Evolutionary conservation across 2,113 vertebrate species (phyloP), one percentile per base, ranked within the genome.

Genomic region (Phocoena sinus): DNA sequence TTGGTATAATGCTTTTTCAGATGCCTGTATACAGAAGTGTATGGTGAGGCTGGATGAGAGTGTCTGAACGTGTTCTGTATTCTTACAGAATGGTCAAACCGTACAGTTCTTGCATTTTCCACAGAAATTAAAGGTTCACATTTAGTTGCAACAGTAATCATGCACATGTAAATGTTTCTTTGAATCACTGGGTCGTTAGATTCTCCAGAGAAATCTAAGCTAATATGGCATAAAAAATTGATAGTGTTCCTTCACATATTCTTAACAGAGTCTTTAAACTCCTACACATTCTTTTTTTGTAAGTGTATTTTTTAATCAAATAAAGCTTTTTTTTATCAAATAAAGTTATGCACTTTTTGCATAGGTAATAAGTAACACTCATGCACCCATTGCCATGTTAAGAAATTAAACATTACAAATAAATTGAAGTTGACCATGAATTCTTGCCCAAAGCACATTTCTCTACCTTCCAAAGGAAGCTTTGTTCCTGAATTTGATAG

Each of bases 131-230:
- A 98, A 96, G 97, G 96, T 98, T 98, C 98, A 98, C 97, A 96
- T 98, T 98, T 95, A 98, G 98, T 98, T 98, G 97, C 98, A 98
- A 97, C 95, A 98, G 97, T 98, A 98, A 98, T 41, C 26, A 58
- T 21, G 3, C n/a, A 53, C 41, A 25, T 38, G 38, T 26, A 62
- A 31, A 70, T 47, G 47, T 8, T 38, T 53, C 6, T 70, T 83
- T 79, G 65, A 62, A 87, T 62, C 12, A 83, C 12, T 60, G 21
- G 68, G 47, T 38, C 14, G 38, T 90, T 73, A 94, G 33, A 85
- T 71, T 93, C 8, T 56, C 36, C 2, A 85, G 33, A 81, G 33
- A 82, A 36, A 50, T 41, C 50, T 65, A 70, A 85, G 21, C 7
- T 17, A 65, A 56, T 26, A 67, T 36, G 38, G 13, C 26, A 92